Base-by-base conservation (phyloP, 2,888 invertebrate genomes). In the Isotomurus palustris region DNA sequence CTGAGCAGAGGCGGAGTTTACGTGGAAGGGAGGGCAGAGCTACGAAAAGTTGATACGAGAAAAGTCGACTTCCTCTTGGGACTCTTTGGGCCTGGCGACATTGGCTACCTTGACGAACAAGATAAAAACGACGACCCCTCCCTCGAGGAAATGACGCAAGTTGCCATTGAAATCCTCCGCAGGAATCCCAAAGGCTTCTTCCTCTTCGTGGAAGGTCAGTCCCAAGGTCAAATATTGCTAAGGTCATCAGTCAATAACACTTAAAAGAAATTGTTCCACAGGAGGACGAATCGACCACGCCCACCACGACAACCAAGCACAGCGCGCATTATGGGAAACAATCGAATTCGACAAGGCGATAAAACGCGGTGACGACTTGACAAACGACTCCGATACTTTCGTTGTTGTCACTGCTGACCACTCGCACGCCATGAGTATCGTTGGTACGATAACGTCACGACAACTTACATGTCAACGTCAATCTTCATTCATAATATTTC, bases 401-500 rank as follows among this genome's bases (percentile, higher is more conserved):
- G 83, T 90, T 24, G 82, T 91, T 0, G 89, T 87, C 12, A 87
- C 84, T 1, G 79, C 88, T 0, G 53, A 89, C 74, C 88, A 89
- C 73, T 83, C 86, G 0, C 88, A 88, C 70, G 85, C 86, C 0
- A 83, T 89, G 83, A 83, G 83, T 0, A 81, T 86, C 27, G 82
- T 83, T 45, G 89, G 90, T 29, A 35, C 3, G n/a, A n/a, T n/a
- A n/a, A n/a, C n/a, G n/a, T n/a, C n/a, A n/a, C n/a, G n/a, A n/a
- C n/a, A n/a, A n/a, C n/a, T n/a, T n/a, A n/a, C n/a, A n/a, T n/a
- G n/a, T n/a, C n/a, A n/a, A n/a, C n/a, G n/a, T n/a, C n/a, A n/a
- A n/a, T n/a, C n/a, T n/a, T n/a, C n/a, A n/a, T n/a, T n/a, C n/a
- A n/a, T n/a, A n/a, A n/a, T n/a, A n/a, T n/a, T n/a, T n/a, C n/a